Conservation (phyloP, 2,113 vertebrate genomes). For the Chlorodrepanis virens region DNA sequence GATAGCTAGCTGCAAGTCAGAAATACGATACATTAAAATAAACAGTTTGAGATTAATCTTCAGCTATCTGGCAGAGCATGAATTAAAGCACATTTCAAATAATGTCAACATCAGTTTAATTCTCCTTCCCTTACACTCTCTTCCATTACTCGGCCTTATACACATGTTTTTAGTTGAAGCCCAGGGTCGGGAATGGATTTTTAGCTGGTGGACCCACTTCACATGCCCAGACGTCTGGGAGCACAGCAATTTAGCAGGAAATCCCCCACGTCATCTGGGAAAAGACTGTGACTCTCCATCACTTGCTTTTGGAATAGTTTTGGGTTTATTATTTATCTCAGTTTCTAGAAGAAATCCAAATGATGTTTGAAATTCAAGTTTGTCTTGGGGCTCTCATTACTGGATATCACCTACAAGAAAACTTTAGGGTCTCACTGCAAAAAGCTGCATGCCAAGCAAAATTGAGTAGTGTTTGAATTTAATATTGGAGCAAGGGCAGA, state of each 20-base stretch:
- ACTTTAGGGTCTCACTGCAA: not conserved
- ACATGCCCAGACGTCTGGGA: not conserved
- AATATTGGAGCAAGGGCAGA: slow-evolving; percentile 1
- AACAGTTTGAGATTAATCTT: slow-evolving; percentile 56
- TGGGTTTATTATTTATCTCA: not conserved
- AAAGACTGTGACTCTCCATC: not conserved
- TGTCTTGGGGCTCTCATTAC: not conserved
- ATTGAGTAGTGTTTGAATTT: slow-evolving; percentile 10
- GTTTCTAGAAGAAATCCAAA: not conserved
- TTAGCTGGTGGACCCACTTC: not conserved
- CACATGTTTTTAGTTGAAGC: not conserved
- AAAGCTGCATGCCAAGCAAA: slow-evolving; percentile 7
- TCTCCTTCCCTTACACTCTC: not conserved
- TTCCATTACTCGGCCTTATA: not conserved
- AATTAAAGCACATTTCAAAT: slow-evolving; percentile 54
- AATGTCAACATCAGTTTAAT: slow-evolving; percentile 16
- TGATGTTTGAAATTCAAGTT: not conserved
- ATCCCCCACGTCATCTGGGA: not conserved
- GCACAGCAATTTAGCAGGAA: not conserved
- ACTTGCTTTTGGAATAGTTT: not conserved
- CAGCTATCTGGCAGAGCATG: slow-evolving; percentile 47
- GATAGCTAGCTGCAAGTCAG: slow-evolving; percentile 59
- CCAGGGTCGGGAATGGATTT: not conserved
- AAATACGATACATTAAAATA: slow-evolving; percentile 54
- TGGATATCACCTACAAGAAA: not conserved